phyloP scores from a whole-genome alignment of 2,888 invertebrate species.

The Mesorhabditis spiculigera region DNA sequence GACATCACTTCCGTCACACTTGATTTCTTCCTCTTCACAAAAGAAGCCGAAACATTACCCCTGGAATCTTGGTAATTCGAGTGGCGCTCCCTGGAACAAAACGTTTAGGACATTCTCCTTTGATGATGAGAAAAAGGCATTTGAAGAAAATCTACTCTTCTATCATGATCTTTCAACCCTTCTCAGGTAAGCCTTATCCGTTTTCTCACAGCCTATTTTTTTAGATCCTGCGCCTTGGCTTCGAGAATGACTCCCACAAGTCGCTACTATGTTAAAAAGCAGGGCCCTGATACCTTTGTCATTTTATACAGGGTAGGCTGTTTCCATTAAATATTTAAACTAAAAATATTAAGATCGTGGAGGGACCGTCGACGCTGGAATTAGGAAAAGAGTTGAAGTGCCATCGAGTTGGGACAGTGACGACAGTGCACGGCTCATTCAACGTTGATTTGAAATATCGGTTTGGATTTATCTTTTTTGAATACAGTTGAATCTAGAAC shows the following conservation, averaged over 20 bases:
- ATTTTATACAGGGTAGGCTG: constrained; percentile 22
- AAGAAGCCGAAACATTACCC: constrained; percentile 22
- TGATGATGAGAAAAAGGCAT: background rate
- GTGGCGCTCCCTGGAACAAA: background rate
- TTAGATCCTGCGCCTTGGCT: constrained; percentile 1
- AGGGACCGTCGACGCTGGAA: background rate
- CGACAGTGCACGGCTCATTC: background rate
- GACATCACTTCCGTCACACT: constrained; percentile 16
- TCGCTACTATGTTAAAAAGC: constrained; percentile 28
- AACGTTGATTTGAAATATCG: background rate
- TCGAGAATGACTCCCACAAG: background rate
- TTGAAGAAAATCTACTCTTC: background rate
- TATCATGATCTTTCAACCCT: constrained; percentile 1
- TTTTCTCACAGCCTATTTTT: background rate
- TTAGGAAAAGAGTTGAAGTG: background rate
- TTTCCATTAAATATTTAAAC: background rate
- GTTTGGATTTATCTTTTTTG: background rate
- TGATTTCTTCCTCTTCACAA: constrained; percentile 28
- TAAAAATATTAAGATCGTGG: background rate
- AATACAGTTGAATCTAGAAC: background rate
- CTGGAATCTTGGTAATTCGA: constrained; percentile 22
- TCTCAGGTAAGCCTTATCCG: background rate
- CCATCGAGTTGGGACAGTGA: background rate
- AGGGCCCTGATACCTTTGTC: constrained; percentile 25
- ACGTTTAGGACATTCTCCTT: background rate